Evolutionary conservation across 2,797 vertebrate species (phyloP), one percentile per base, ranked within the genome.

Genomic region (Sorex maritimensis): DNA sequence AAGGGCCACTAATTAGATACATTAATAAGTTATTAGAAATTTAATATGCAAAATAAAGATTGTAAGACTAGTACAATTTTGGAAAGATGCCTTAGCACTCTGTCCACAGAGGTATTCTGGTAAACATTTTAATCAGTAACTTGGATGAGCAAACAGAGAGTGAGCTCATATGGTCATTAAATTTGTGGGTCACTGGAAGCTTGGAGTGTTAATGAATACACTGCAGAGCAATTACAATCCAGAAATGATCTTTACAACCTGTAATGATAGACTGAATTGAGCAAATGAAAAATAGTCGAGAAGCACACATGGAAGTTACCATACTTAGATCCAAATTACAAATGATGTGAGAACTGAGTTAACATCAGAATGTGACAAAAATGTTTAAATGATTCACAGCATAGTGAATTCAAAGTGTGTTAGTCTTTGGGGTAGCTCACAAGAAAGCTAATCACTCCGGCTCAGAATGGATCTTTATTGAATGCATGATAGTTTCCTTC

Each of bases 361-460:
- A 86, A 79, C 61, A 89, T 81, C 58, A 89, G 90, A 81, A 69
- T 74, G 61, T 88, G 92, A 95, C 65, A 85, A 30, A 93, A 90
- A 85, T 75, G 26, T 72, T 74, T 82, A 86, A 79, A 44, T 79
- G 83, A 93, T 77, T 90, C 82, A 75, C 24, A 85, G 71, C 38
- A 85, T n/a, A 79, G 80, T 34, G 71, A 92, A 94, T 89, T 93
- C 44, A 75, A 3, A n/a, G 28, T 63, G 61, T 93, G 67, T 86
- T 91, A 88, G 61, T 21, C 71, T 82, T 9, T 75, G 79, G 89
- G 80, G 24, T 63, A 24, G 6, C n/a, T 83, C 94, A 92, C 71
- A 93, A 68, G 55, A 69, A 79, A 68, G 30, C 68, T 96, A 87
- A 93, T 89, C 55, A 81, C 49, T 41, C 61, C 88, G 87, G 6